A percentile compares a stretch with the other conserved stretches of the same genome.
Conservation (phyloP, 2,888 invertebrate genomes). For the Ochropacha duplaris region DNA sequence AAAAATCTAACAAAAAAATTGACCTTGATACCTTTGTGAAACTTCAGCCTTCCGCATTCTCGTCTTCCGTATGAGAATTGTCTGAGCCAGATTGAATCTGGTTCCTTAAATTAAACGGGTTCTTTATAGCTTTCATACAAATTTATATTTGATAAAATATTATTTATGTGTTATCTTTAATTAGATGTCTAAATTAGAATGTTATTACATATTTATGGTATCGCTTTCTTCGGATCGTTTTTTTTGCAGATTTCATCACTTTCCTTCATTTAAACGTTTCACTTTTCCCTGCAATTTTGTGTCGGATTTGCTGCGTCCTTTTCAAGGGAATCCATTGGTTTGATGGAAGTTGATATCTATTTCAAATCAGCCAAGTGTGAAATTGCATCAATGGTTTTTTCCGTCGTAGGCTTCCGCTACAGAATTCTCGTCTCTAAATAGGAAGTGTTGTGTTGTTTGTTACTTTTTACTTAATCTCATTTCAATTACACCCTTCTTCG, state of each 20-base stretch:
- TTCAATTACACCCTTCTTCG: neutral
- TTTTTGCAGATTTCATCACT: no score
- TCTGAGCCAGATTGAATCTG: neutral
- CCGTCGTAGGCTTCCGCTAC: slow-evolving; percentile 31
- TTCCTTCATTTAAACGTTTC: no score
- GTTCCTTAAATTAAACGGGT: neutral
- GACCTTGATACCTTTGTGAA: slow-evolving; percentile 29
- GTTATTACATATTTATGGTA: no score
- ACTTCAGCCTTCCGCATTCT: slow-evolving; percentile 24
- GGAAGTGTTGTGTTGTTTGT: slow-evolving; percentile 32
- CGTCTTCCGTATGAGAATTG: slow-evolving; percentile 23
- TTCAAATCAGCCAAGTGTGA: slow-evolving; percentile 40
- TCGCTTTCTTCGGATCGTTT: no score
- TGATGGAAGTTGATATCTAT: slow-evolving; percentile 31
- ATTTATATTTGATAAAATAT: neutral
- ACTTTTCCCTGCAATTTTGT: neutral
- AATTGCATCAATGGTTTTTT: slow-evolving; percentile 44
- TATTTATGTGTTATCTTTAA: no score
- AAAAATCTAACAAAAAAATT: slow-evolving; percentile 21
- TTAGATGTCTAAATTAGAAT: neutral
- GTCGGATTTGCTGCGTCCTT: slow-evolving; percentile 2
- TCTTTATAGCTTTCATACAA: neutral
- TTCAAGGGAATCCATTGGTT: slow-evolving; percentile 14
- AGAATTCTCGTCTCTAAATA: slow-evolving; percentile 30
- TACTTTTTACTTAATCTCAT: neutral